These are phyloP conservation scores for Chaetops frenatus DNA, from an alignment of 2,113 vertebrate species.

Conservation along the genomic window DNA sequence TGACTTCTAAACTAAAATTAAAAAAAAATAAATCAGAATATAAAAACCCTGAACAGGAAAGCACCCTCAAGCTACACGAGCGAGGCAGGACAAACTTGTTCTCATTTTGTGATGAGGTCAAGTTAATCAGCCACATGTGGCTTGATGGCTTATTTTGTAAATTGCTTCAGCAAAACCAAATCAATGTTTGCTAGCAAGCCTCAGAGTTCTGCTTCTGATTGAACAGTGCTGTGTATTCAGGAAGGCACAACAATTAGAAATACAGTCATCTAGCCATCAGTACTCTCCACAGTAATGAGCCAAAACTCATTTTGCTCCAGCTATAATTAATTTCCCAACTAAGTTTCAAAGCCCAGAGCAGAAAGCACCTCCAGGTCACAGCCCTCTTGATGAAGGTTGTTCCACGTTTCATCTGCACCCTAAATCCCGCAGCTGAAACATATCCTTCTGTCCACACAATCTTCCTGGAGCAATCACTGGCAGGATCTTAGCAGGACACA, in stretches of 20 bases:
- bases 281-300: neutral
- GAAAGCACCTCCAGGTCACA: slow-evolving; percentile 20
- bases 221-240: neutral
- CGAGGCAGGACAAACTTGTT: slow-evolving; percentile 38
- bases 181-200: slow-evolving; percentile 41
- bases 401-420: neutral
- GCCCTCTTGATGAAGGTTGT: neutral
- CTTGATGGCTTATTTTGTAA: slow-evolving; percentile 55
- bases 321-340: slow-evolving; percentile 24
- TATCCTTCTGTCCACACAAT: neutral
- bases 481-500: neutral
- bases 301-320: slow-evolving; percentile 1
- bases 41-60: neutral
- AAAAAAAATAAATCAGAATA: neutral
- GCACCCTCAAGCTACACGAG: slow-evolving; percentile 2
- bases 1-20: neutral
- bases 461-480: neutral
- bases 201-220: slow-evolving; percentile 42
- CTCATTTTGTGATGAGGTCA: slow-evolving; percentile 51
- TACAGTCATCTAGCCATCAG: neutral
- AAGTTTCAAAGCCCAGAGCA: slow-evolving; percentile 14
- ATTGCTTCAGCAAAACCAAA: slow-evolving; percentile 46
- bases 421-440: neutral
- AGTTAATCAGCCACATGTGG: slow-evolving; percentile 57
- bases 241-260: slow-evolving; percentile 33